Base-by-base conservation (phyloP, 1,140 invertebrate genomes). In the Formica exsecta region DNA sequence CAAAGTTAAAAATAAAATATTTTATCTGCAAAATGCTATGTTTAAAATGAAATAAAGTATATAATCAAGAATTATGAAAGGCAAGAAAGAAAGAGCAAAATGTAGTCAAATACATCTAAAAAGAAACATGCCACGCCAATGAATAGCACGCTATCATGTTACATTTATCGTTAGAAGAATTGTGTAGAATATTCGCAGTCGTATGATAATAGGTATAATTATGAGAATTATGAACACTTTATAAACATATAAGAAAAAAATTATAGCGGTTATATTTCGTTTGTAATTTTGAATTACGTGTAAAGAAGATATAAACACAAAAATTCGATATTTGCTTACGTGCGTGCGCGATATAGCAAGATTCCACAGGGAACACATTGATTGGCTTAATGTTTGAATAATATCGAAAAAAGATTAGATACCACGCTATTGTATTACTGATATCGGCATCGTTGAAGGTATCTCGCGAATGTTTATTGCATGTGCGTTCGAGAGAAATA, bases 51-150 rank as follows among this genome's bases (percentile, higher is more conserved):
- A 11, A 41, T 16, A 25, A 25, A 44, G 11, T 6, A 19, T 48
- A 68, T 7, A 44, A 44, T 68, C 65, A 68, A 44, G 25, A 2
- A 29, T 32, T 62, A 32, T 29, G 3, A 65, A 25, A 36, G n/a
- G n/a, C 36, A 44, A 25, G 22, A 64, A 64, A 65, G 11, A 13
- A 68, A 51, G 16, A 71, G 16, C 4, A 71, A 25, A 51, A 51
- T 32, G 41, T 41, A 41, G 9, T 48, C 11, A 13, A 32, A 32
- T 32, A 32, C 11, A 48, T 48, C 11, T 29, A 2, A 51, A 51
- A 71, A 70, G 19, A 5, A 13, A 29, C 9, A 2, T 51, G 9
- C 16, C 51, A 70, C 68, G 68, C 44, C 68, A 71, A 70, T 71
- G 68, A 44, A 44, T 11, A 44, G 9, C 41, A 11, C 8, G 8